These are phyloP conservation scores for Tetragonula carbonaria DNA, from an alignment of 2,888 invertebrate species.

Conservation along the genomic window DNA sequence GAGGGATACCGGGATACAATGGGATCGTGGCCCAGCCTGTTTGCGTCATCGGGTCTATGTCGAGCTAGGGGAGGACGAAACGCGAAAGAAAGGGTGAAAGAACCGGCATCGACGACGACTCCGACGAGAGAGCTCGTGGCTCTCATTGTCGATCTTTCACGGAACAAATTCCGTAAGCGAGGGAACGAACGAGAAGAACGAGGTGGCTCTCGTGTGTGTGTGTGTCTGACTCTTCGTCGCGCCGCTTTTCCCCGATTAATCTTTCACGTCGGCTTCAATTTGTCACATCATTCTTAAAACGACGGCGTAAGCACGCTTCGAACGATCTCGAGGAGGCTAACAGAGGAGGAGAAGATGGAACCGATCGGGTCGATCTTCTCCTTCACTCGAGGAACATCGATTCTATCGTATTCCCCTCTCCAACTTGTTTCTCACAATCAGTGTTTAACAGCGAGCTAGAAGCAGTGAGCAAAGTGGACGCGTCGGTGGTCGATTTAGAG, in stretches of 20 bases:
- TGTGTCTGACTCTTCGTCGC: neutral
- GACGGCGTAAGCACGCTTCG: neutral
- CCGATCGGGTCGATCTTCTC: slow-evolving; percentile 12
- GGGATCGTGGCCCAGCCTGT: slow-evolving; percentile 19
- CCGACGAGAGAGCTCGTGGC: neutral
- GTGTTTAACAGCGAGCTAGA: neutral
- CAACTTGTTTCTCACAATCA: neutral
- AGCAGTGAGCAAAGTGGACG: neutral
- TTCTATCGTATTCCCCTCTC: no score
- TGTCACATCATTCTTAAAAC: slow-evolving; percentile 47
- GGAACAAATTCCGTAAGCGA: slow-evolving; percentile 32
- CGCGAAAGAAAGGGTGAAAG: slow-evolving; percentile 14
- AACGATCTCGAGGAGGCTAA: no score
- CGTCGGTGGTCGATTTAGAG: neutral
- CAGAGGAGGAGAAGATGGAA: neutral
- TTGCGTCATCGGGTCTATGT: slow-evolving; percentile 27
- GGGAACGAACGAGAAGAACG: slow-evolving; percentile 18
- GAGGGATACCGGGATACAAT: slow-evolving; percentile 41
- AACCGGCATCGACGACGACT: slow-evolving; percentile 12
- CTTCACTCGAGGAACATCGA: neutral
- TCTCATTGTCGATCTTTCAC: slow-evolving; percentile 17
- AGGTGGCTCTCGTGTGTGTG: neutral
- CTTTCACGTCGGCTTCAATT: slow-evolving; percentile 51
- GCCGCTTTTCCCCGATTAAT: slow-evolving; percentile 46
- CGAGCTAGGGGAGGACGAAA: slow-evolving; percentile 12